Percentiles rank a stretch among this genome's conserved stretches.
Evolutionary conservation across 2,797 vertebrate species (phyloP).

Genomic region (Pyrocephalus nanus): DNA sequence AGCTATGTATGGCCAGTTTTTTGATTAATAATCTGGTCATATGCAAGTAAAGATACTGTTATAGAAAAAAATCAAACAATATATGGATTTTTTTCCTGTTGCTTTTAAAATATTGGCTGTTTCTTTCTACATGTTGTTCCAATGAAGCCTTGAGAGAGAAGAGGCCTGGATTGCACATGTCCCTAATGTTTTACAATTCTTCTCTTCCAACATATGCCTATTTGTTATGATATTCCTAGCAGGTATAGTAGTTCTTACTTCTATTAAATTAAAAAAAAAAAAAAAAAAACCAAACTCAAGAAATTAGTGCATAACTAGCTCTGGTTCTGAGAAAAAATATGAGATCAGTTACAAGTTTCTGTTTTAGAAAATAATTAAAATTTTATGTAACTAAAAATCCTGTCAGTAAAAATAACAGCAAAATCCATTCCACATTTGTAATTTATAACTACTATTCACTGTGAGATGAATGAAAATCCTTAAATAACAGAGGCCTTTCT

Average conservation of each 20-base stretch:
- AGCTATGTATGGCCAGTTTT: neutral
- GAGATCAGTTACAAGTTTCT: neutral
- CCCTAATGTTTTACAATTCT: neutral
- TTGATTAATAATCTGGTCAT: constrained; percentile 47
- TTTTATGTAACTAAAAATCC: neutral
- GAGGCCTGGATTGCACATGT: constrained; percentile 43
- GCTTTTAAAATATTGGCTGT: constrained; percentile 29
- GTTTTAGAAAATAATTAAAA: neutral
- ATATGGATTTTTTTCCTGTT: neutral
- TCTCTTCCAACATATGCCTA: neutral
- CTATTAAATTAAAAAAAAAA: neutral
- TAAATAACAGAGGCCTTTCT: neutral
- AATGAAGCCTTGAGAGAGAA: constrained; percentile 28
- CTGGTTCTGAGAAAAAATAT: neutral
- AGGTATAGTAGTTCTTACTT: neutral
- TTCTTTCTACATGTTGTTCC: constrained; percentile 53
- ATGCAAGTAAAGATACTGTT: constrained; percentile 21
- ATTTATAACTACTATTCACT: neutral
- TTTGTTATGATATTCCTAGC: constrained; percentile 7
- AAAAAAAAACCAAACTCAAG: rapidly evolving
- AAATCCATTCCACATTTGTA: neutral
- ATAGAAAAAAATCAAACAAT: neutral
- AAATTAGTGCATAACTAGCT: neutral
- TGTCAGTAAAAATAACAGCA: neutral
- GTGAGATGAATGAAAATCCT: neutral